phyloP scores from a whole-genome alignment of 2,113 vertebrate species.

The Tachysurus vachellii region DNA sequence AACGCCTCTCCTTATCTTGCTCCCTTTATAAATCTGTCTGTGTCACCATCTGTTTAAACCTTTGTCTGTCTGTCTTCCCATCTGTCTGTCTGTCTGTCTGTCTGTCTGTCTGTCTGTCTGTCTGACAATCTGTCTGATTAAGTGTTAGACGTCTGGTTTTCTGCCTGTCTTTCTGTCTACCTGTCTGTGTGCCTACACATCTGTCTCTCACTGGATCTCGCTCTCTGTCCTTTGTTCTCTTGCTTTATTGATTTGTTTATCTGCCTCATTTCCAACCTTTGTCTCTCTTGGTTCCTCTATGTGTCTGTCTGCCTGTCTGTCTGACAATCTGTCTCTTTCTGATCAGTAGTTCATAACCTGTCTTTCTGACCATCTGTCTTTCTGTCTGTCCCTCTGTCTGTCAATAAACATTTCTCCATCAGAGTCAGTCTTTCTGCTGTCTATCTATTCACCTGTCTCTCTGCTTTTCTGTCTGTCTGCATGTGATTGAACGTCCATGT shows the following conservation, averaged over 20 bases:
- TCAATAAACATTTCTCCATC: not conserved
- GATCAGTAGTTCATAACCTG: too few relatives aligned
- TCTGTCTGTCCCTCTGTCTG: too few relatives aligned
- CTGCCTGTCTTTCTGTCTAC: not conserved
- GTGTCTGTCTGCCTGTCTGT: too few relatives aligned
- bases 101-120: not conserved
- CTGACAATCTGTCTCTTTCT: too few relatives aligned
- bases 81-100: not conserved
- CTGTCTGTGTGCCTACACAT: too few relatives aligned
- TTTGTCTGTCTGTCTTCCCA: not conserved
- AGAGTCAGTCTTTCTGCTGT: not conserved
- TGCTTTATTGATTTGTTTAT: not conserved
- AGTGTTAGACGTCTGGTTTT: not conserved
- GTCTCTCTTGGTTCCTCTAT: not conserved
- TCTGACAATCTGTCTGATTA: not conserved
- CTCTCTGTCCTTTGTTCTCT: not conserved
- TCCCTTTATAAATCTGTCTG: not conserved
- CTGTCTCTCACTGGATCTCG: not conserved
- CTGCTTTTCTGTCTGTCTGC: not conserved
- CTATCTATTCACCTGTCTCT: too few relatives aligned
- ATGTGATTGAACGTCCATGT: not conserved
- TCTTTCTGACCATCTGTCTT: not conserved
- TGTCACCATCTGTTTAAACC: not conserved
- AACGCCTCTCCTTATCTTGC: not conserved
- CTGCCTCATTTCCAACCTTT: not conserved